Evolutionary conservation across 2,888 invertebrate species (phyloP).

Genomic region (Nezara viridula): DNA sequence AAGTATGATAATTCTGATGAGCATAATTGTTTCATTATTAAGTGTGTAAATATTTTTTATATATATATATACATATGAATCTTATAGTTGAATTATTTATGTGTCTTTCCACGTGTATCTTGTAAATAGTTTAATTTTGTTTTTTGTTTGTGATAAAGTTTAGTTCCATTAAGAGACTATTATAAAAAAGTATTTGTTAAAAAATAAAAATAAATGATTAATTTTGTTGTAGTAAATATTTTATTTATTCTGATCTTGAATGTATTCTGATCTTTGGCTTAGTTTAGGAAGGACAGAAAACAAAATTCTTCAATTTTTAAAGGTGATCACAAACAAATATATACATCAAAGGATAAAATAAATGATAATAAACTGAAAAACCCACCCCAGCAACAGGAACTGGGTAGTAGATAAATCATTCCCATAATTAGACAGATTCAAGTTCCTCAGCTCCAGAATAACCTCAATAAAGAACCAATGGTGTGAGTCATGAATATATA

Average conservation of each 20-base stretch:
- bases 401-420: too few relatives aligned
- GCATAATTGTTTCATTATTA: constrained; percentile 17
- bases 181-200: constrained; percentile 14
- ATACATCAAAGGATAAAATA: too few relatives aligned
- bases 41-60: constrained; percentile 29
- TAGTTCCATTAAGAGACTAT: not conserved
- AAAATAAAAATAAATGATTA: constrained; percentile 49
- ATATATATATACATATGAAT: constrained; percentile 27
- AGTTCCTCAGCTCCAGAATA: too few relatives aligned
- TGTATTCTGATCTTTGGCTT: not conserved
- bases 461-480: too few relatives aligned
- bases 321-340: too few relatives aligned
- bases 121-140: constrained; percentile 8
- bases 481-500: too few relatives aligned
- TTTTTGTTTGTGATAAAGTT: constrained; percentile 29
- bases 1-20: constrained; percentile 19
- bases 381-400: too few relatives aligned
- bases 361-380: too few relatives aligned
- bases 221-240: constrained; percentile 28
- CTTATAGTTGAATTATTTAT: constrained; percentile 43
- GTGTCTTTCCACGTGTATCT: constrained; percentile 1
- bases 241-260: constrained; percentile 34
- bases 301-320: too few relatives aligned
- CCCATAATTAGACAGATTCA: too few relatives aligned
- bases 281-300: too few relatives aligned